These are phyloP conservation scores for Drosophila sp. DNA, from an alignment of 1,140 invertebrate genomes.

Conservation along the genomic window DNA sequence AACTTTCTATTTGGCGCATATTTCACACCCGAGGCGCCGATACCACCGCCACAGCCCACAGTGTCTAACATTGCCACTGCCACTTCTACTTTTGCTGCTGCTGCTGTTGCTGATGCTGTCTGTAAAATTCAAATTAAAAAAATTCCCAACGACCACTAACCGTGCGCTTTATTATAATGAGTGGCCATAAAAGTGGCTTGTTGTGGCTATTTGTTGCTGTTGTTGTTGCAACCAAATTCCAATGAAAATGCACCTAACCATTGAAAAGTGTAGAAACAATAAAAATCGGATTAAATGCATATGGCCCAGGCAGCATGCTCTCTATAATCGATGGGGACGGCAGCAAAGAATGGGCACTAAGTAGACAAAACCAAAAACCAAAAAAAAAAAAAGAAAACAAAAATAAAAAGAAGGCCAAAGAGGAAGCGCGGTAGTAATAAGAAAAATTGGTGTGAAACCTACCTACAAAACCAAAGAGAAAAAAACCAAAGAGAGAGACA, in stretches of 20 bases:
- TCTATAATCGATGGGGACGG: slow-evolving; percentile 77
- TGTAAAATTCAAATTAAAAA: slow-evolving; percentile 78
- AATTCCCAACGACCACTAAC: slow-evolving; percentile 74
- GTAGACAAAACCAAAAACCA: slow-evolving; percentile 34
- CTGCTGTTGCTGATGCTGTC: slow-evolving; percentile 22
- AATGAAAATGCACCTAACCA: slow-evolving; percentile 76
- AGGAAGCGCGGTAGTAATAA: slow-evolving; percentile 66
- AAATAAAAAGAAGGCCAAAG: slow-evolving; percentile 29
- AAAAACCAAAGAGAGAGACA: slow-evolving; percentile 30
- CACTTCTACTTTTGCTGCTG: neutral
- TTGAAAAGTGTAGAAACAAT: slow-evolving; percentile 81
- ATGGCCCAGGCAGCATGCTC: slow-evolving; percentile 51
- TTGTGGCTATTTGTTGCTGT: slow-evolving; percentile 31
- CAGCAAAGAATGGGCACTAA: slow-evolving; percentile 47
- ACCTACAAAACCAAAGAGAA: slow-evolving; percentile 46
- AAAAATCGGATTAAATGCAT: slow-evolving; percentile 81
- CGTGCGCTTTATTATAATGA: slow-evolving; percentile 82
- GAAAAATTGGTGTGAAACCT: slow-evolving; percentile 77
- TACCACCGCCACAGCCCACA: neutral
- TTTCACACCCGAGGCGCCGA: slow-evolving; percentile 73
- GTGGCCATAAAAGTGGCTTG: slow-evolving; percentile 75
- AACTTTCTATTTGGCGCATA: slow-evolving; percentile 60
- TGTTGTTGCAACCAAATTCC: slow-evolving; percentile 57
- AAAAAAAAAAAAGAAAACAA: neutral
- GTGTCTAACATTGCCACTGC: neutral